Evolutionary conservation across 2,888 invertebrate genomes (phyloP).

Genomic region (Oxycera nigricornis): DNA sequence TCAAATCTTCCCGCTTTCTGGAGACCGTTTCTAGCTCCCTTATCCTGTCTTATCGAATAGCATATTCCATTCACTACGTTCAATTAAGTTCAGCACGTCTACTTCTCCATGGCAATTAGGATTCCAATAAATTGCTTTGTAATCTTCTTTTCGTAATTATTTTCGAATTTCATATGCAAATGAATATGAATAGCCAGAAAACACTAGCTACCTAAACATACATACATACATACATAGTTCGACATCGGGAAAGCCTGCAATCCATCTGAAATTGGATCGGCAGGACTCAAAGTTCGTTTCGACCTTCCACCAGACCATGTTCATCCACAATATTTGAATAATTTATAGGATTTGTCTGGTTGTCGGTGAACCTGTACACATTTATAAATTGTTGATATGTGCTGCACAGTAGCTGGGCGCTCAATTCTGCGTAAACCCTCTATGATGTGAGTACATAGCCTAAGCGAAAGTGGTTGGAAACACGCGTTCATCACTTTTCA

Average conservation of each 20-base stretch:
- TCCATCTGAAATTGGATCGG: neutral
- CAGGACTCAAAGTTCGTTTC: conserved; percentile 24
- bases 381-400: conserved; percentile 29
- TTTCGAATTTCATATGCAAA: conserved; percentile 38
- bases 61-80: too few species aligned
- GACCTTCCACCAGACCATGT: neutral
- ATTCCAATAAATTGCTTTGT: conserved; percentile 20
- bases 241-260: neutral
- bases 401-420: neutral
- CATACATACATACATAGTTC: neutral
- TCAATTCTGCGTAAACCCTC: conserved; percentile 2
- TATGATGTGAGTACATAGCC: neutral
- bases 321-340: conserved; percentile 33
- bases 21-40: too few species aligned
- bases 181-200: neutral
- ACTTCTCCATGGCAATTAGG: neutral
- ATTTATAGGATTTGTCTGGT: conserved; percentile 41
- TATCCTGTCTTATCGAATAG: too few species aligned
- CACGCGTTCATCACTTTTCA: conserved; percentile 12
- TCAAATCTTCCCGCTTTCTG: too few species aligned
- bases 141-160: conserved; percentile 38
- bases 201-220: neutral
- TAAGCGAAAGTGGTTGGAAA: too few species aligned
- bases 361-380: neutral
- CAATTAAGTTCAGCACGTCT: too few species aligned